Conservation (phyloP, 2,113 vertebrate genomes). For the Sinocyclocheilus anshuiensis region DNA sequence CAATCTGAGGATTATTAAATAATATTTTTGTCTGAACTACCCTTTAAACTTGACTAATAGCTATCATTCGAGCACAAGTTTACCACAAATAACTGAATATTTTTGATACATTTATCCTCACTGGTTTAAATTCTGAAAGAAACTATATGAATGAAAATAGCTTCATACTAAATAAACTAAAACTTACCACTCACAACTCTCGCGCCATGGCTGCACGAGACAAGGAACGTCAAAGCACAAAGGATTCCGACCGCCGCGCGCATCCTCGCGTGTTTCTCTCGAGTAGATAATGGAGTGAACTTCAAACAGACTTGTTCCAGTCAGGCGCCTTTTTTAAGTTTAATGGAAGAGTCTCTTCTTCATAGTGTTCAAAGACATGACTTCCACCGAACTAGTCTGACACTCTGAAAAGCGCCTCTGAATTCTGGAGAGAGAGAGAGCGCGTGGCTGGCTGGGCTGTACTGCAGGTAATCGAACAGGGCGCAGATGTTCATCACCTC, state of each 20-base stretch:
- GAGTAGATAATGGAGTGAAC: constrained; percentile 19
- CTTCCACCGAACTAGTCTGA: constrained; percentile 17
- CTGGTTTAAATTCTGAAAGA: neutral
- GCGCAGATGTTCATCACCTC: constrained; percentile 43
- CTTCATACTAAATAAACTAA: neutral
- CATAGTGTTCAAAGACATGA: constrained; percentile 25
- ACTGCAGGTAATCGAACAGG: constrained; percentile 42
- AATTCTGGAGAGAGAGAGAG: neutral
- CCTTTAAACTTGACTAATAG: neutral
- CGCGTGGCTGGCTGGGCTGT: constrained; percentile 20
- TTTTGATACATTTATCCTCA: neutral
- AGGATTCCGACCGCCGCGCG: constrained; percentile 43
- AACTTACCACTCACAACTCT: constrained; percentile 66
- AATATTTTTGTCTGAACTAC: neutral
- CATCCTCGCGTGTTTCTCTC: constrained; percentile 43
- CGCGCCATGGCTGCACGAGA: constrained; percentile 42
- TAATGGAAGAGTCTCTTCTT: constrained; percentile 27
- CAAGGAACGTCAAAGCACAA: constrained; percentile 43
- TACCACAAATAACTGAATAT: neutral
- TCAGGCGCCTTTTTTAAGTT: constrained; percentile 3
- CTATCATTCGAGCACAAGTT: neutral
- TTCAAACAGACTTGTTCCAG: neutral
- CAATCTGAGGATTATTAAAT: neutral
- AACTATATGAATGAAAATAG: neutral
- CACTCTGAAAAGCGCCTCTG: constrained; percentile 15